A percentile compares a stretch with the other conserved stretches of the same genome.
phyloP scores from a whole-genome alignment of 2,797 vertebrate species.

The Poeciliopsis turneri region DNA sequence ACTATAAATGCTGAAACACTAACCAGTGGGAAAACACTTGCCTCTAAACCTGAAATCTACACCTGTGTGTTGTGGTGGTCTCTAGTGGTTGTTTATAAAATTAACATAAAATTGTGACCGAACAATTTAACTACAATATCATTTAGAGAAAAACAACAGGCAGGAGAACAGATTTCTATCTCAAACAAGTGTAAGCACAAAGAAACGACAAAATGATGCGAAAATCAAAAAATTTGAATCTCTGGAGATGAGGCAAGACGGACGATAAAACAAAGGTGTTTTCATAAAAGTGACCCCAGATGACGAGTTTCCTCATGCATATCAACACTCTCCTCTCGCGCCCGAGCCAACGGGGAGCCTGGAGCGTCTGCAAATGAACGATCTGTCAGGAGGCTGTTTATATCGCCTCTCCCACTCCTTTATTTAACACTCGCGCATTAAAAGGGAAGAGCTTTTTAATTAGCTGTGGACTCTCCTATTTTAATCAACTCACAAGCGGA shows the following conservation, averaged over 20 bases:
- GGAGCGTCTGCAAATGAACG: slow-evolving; percentile 78
- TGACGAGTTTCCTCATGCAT: slow-evolving; percentile 53
- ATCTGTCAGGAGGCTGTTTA: slow-evolving; percentile 83
- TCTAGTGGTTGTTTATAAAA: slow-evolving; percentile 72
- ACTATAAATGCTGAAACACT: slow-evolving; percentile 63
- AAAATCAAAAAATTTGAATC: slow-evolving; percentile 56
- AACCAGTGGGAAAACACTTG: slow-evolving; percentile 46
- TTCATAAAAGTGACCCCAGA: slow-evolving; percentile 65
- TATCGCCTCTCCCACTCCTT: slow-evolving; percentile 76
- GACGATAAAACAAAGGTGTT: slow-evolving; percentile 58
- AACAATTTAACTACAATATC: slow-evolving; percentile 77
- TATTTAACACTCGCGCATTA: slow-evolving; percentile 80
- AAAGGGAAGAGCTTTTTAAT: slow-evolving; percentile 83
- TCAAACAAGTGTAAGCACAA: slow-evolving; percentile 39
- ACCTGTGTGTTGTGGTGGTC: slow-evolving; percentile 62
- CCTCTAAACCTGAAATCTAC: slow-evolving; percentile 15
- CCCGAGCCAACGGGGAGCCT: slow-evolving; percentile 70
- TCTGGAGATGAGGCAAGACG: slow-evolving; percentile 38
- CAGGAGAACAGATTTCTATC: slow-evolving; percentile 45
- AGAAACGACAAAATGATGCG: slow-evolving; percentile 43
- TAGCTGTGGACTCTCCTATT: slow-evolving; percentile 82
- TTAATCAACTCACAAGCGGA: slow-evolving; percentile 83
- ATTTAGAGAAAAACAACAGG: slow-evolving; percentile 48
- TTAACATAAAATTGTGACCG: slow-evolving; percentile 69
- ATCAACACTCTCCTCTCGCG: slow-evolving; percentile 73